These are phyloP conservation scores for Chrysocyon brachyurus DNA, from an alignment of 2,797 vertebrate genomes.

Conservation along the genomic window DNA sequence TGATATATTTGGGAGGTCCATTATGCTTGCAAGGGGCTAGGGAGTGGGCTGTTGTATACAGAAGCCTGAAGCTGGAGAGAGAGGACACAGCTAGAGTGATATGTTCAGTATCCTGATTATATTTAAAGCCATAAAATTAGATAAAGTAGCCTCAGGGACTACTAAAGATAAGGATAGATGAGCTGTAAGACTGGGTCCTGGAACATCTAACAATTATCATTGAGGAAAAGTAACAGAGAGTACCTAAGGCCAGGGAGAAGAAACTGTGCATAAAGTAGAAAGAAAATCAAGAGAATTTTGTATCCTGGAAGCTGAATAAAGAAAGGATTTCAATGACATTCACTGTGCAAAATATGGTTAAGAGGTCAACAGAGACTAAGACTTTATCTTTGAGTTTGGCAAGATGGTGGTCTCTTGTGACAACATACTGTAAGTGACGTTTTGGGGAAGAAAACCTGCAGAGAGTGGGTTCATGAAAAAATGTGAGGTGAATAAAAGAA, in stretches of 20 bases:
- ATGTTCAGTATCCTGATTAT: not conserved
- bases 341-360: not conserved
- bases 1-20: not conserved
- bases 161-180: not conserved
- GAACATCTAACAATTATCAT: not conserved
- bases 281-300: not conserved
- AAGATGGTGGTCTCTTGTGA: not conserved
- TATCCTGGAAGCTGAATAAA: not conserved
- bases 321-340: not conserved
- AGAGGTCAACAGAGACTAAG: not conserved
- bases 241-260: not conserved
- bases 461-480: not conserved
- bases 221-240: not conserved
- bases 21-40: not conserved
- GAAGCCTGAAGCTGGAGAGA: not conserved
- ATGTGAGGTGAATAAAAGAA: not conserved
- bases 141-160: not conserved
- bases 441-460: not conserved
- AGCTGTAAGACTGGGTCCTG: not conserved
- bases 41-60: not conserved
- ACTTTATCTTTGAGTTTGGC: not conserved
- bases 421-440: not conserved
- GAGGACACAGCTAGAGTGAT: not conserved
- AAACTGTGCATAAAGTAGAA: not conserved
- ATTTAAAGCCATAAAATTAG: not conserved